Percentiles rank a stretch among this genome's conserved stretches.
Evolutionary conservation across 37 sponge, comb jelly and placozoan species (phyloP).

Genomic region (Bolinopsis microptera): DNA sequence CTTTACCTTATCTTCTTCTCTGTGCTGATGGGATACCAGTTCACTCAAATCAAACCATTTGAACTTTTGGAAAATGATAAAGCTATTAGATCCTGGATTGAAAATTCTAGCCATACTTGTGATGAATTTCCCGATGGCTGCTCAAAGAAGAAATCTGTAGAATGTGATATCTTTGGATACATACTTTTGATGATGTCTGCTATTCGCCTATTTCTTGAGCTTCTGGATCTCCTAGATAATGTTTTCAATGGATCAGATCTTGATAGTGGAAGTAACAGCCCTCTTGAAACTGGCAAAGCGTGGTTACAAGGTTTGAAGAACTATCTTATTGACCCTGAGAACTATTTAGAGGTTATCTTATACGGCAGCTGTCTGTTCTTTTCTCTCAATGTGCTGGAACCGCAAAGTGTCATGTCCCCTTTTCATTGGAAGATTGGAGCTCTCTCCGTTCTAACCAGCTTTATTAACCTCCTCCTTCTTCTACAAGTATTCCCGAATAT

Average conservation of each 20-base stretch:
- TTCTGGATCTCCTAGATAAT: neutral
- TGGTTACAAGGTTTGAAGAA: neutral
- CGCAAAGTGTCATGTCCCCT: neutral
- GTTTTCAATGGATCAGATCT: neutral
- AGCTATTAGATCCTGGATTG: neutral
- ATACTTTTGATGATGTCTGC: neutral
- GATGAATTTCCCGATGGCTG: neutral
- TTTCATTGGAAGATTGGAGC: constrained; percentile 1
- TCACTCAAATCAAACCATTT: constrained; percentile 11
- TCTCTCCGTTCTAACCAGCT: neutral
- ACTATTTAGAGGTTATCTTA: constrained; percentile 24
- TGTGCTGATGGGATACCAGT: neutral
- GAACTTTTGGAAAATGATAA: neutral
- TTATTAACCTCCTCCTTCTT: neutral
- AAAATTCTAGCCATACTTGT: constrained; percentile 5
- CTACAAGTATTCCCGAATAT: constrained; percentile 13
- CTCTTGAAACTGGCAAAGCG: neutral
- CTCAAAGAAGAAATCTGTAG: neutral
- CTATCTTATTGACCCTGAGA: neutral
- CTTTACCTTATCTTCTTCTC: neutral
- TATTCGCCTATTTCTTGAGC: neutral
- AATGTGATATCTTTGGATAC: neutral
- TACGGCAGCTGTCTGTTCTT: neutral
- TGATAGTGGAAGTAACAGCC: neutral
- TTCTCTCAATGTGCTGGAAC: neutral